phyloP scores from a whole-genome alignment of 2,888 invertebrate genomes.

The Pheosia tremula region DNA sequence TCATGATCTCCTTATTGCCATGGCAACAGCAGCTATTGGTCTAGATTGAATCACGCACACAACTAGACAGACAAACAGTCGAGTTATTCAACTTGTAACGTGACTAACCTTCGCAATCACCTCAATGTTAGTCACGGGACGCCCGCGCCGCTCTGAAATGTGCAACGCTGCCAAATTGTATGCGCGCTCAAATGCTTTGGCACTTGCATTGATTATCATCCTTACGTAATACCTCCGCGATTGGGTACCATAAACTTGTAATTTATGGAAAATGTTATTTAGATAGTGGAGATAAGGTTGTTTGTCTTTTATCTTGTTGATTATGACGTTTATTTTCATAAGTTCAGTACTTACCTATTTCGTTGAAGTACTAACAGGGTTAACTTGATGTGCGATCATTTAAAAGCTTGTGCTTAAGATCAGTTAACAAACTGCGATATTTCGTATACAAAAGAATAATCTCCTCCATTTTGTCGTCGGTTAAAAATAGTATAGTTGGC shows the following conservation, averaged over 20 bases:
- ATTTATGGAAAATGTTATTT: slow-evolving; percentile 2
- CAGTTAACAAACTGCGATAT: not conserved
- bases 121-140: slow-evolving; percentile 52
- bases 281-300: slow-evolving; percentile 1
- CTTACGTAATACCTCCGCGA: slow-evolving; percentile 4
- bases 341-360: not conserved
- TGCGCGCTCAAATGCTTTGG: slow-evolving; percentile 30
- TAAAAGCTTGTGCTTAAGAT: not conserved
- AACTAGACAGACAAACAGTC: not conserved
- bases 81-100: slow-evolving; percentile 41
- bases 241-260: not conserved
- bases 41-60: slow-evolving; percentile 2
- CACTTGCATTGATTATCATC: slow-evolving; percentile 30
- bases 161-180: slow-evolving; percentile 45
- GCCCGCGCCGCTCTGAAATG: slow-evolving; percentile 11
- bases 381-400: too few relatives aligned
- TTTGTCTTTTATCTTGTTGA: not conserved
- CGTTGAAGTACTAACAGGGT: too few relatives aligned
- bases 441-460: too few relatives aligned
- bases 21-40: not conserved
- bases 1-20: not conserved
- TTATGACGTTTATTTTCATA: not conserved
- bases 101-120: slow-evolving; percentile 45
- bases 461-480: too few relatives aligned
- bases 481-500: too few relatives aligned